Percentiles rank a stretch among this genome's conserved stretches.
These are phyloP conservation scores for Venustaconcha ellipsiformis DNA, from an alignment of 1,140 invertebrate species.

Conservation along the genomic window DNA sequence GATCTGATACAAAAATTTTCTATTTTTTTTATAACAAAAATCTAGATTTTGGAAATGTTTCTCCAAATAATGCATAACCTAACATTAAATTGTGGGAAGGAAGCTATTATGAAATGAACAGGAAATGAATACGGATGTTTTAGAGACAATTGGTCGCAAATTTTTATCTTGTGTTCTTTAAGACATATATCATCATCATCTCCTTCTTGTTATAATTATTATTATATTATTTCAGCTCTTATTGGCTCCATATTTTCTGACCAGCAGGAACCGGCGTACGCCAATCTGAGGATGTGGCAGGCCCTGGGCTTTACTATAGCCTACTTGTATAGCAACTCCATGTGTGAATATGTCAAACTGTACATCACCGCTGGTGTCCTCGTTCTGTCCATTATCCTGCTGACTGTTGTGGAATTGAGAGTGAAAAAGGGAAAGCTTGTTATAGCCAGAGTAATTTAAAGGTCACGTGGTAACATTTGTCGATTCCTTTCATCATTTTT, in stretches of 20 bases:
- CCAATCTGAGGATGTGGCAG: constrained; percentile 46
- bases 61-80: too few relatives aligned
- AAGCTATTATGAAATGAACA: neutral
- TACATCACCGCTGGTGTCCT: constrained; percentile 38
- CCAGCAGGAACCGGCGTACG: constrained; percentile 51
- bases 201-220: neutral
- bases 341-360: constrained; percentile 45
- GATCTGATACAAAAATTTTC: neutral
- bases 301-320: constrained; percentile 48
- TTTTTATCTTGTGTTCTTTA: neutral
- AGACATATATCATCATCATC: neutral
- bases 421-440: neutral
- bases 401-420: constrained; percentile 41
- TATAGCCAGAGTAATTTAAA: too few relatives aligned
- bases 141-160: neutral
- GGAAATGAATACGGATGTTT: neutral
- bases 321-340: constrained; percentile 41
- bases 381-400: constrained; percentile 35
- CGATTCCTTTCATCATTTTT: too few relatives aligned
- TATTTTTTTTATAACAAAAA: neutral
- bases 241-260: constrained; percentile 43
- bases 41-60: too few relatives aligned
- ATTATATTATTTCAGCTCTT: constrained; percentile 39
- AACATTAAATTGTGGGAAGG: too few relatives aligned
- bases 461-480: too few relatives aligned